A percentile compares a stretch with the other conserved stretches of the same genome.
Evolutionary conservation across 2,888 invertebrate species (phyloP).

Genomic region (Platycheirus albimanus): DNA sequence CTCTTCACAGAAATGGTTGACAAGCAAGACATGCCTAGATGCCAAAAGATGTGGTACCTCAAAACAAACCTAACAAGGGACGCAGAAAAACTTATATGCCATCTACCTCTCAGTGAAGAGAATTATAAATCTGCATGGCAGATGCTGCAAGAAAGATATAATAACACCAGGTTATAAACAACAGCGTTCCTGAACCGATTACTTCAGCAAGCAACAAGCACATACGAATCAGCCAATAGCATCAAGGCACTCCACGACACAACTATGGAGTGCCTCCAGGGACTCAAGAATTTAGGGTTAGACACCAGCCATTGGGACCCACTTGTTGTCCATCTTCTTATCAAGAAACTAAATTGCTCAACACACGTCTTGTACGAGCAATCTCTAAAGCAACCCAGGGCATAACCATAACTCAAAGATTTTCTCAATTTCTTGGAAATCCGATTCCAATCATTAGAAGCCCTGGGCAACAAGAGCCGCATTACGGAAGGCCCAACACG

Average conservation of each 20-base stretch:
- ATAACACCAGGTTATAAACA: slow-evolving; percentile 39
- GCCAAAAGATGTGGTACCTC: slow-evolving; percentile 58
- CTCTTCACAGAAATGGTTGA: slow-evolving; percentile 41
- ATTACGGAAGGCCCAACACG: too few species aligned
- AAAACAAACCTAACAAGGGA: slow-evolving; percentile 45
- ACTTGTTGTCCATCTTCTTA: slow-evolving; percentile 2
- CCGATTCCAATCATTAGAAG: slow-evolving; percentile 23
- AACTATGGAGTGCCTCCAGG: background rate
- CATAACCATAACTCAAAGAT: slow-evolving; percentile 13
- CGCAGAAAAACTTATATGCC: slow-evolving; percentile 35
- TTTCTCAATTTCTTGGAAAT: slow-evolving; percentile 24
- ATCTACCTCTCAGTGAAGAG: slow-evolving; percentile 48
- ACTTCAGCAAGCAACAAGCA: slow-evolving; percentile 30
- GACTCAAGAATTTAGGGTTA: background rate
- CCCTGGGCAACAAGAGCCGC: too few species aligned
- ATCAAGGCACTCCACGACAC: slow-evolving; percentile 46
- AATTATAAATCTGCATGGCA: slow-evolving; percentile 50
- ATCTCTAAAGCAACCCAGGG: slow-evolving; percentile 22
- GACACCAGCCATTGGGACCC: background rate
- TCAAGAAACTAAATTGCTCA: slow-evolving; percentile 14
- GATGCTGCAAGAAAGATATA: slow-evolving; percentile 42
- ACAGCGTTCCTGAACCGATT: slow-evolving; percentile 38
- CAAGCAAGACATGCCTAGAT: slow-evolving; percentile 21
- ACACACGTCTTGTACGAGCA: slow-evolving; percentile 8
- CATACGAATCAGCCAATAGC: slow-evolving; percentile 11